A percentile compares a stretch with the other conserved stretches of the same genome.
Evolutionary conservation across 2,113 vertebrate genomes (phyloP).

Genomic region (Polypterus bichir): DNA sequence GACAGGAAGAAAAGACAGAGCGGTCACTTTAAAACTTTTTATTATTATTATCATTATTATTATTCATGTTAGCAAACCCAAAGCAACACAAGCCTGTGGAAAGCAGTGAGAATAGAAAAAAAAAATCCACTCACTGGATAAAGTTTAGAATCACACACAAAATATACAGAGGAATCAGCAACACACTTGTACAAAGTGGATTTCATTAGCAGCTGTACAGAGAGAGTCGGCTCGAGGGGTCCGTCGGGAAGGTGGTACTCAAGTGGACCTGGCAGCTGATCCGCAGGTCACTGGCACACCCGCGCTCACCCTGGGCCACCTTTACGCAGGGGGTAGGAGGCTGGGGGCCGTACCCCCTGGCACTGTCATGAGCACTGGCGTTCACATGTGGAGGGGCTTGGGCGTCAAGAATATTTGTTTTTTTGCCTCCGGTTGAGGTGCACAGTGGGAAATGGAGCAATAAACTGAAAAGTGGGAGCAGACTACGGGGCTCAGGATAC

Average conservation of each 20-base stretch:
- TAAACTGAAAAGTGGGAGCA: too few species aligned
- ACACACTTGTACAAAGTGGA: slow-evolving; percentile 18
- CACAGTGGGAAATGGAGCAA: too few species aligned
- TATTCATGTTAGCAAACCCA: slow-evolving; percentile 17
- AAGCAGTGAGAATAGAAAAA: slow-evolving; percentile 15
- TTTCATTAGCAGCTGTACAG: slow-evolving; percentile 13
- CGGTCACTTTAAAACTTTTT: slow-evolving; percentile 6
- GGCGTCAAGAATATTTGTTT: too few species aligned
- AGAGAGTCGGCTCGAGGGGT: slow-evolving; percentile 12
- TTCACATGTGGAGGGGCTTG: too few species aligned
- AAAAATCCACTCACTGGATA: slow-evolving; percentile 16
- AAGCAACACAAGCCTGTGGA: slow-evolving; percentile 18
- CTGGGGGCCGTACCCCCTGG: too few species aligned
- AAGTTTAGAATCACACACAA: slow-evolving; percentile 17
- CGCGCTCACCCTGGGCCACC: too few species aligned
- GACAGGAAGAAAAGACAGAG: neutral
- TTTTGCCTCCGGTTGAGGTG: too few species aligned
- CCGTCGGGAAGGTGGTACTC: slow-evolving; percentile 13
- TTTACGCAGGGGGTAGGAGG: too few species aligned
- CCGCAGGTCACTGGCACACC: too few species aligned
- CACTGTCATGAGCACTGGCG: too few species aligned
- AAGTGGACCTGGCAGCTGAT: slow-evolving; percentile 1
- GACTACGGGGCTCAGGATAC: neutral
- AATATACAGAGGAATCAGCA: slow-evolving; percentile 18
- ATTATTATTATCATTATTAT: neutral